Evolutionary conservation across 2,113 vertebrate species (phyloP), one percentile per base, ranked within the genome.

Genomic region (Hemiscyllium ocellatum): DNA sequence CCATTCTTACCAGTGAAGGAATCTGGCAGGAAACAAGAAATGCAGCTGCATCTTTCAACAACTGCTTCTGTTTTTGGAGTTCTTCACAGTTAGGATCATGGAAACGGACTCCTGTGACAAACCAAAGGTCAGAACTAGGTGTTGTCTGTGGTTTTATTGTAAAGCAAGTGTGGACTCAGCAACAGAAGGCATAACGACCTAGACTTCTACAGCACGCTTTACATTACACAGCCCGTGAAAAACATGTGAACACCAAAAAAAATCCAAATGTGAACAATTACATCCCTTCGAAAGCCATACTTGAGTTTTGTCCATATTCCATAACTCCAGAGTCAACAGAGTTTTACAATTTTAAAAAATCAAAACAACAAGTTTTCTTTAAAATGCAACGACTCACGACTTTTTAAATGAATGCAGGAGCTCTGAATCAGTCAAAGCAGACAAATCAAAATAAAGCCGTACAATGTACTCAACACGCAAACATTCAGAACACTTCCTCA

Each of bases 11-110:
- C 98, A 99, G 97, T 65, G 98, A 98, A 0, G 99, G 99, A 96
- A 99, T 98, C 97, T 99, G 99, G 97, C 98, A 99, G 0, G 99
- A 99, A 94, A 99, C 97, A 96, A 99, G 96, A 97, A 99, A 99
- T 0, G 98, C 98, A 13, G 99, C 98, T 0, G 98, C 98, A 2
- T 99, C 99, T 97, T 99, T 99, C 96, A 99, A 97, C 93, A 99
- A 97, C 97, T 99, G 99, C 97, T 99, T 99, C 98, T 99, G 99
- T 96, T 99, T 98, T 97, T 98, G 98, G 95, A 99, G 97, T 95
- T 99, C 99, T n/a, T 98, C 98, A 69, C 97, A 96, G 95, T 97
- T 98, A 0, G 98, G 98, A 0, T 99, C 98, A 0, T 98, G 99
- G 96, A 99, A 99, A 95, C 98, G 98, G 95, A 99, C 99, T 7